Evolutionary conservation across 2,888 invertebrate genomes (phyloP), one percentile per base, ranked within the genome.

Genomic region (Pyrrhia umbra): DNA sequence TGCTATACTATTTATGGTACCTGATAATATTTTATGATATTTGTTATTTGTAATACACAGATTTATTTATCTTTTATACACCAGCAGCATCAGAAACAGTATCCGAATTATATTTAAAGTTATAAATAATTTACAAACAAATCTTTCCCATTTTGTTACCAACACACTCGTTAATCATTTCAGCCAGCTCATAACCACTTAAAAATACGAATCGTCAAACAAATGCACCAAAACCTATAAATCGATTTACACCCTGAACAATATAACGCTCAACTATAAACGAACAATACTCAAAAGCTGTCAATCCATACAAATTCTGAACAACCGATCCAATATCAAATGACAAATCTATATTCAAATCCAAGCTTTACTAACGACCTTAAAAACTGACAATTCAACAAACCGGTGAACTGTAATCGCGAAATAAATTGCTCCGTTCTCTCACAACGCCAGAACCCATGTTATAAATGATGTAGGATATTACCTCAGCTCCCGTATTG

Each of bases 391-490:
- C 52, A 72, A 56, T 69, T 40, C 55, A 43, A 75, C 75, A 37
- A 59, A 54, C 49, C 42, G 4, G 16, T 18, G 43, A 59, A 59
- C 52, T 59, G 71, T 75, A 75, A 73, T 70, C 72, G 45, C 10
- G 15, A 60, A 75, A 73, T 70, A 73, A 75, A 73, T 75, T 57
- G 58, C 57, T 52, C 20, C 50, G 46, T 13, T 61, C 42, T 42
- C 62, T 65, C 68, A 76, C 68, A 67, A 50, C 40, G 62, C 62
- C 60, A 69, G 65, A 50, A 74, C 55, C 54, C 65, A 13, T 50
- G 68, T 84, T 77, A 83, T 81, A 84, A 85, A 85, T 83, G 82
- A 81, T 80, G 76, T 79, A 70, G 70, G 68, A 80, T 85, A 83
- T 84, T 82, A 81, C 78, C 71, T 75, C 69, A 63, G 69, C 45